phyloP scores from a whole-genome alignment of 2,888 invertebrate species.

The Hydraecia micacea region DNA sequence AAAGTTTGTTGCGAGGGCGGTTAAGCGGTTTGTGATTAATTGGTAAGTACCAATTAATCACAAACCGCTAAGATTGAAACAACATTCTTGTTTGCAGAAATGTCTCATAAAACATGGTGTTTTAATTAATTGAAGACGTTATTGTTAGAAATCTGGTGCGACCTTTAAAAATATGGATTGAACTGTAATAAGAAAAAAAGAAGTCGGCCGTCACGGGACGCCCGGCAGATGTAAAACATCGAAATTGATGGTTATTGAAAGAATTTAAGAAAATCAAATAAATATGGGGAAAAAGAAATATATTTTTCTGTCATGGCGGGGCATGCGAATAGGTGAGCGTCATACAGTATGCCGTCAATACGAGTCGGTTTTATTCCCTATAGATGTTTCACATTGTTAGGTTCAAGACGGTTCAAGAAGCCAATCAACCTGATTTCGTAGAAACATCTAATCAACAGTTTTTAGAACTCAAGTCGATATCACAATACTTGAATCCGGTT shows the following conservation, averaged over 20 bases:
- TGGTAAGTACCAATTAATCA: slow-evolving; percentile 1
- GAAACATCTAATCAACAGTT: not conserved
- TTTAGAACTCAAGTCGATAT: not conserved
- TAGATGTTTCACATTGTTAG: not conserved
- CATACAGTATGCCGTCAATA: too few species aligned
- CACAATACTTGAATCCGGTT: slow-evolving; percentile 1
- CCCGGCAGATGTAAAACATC: too few species aligned
- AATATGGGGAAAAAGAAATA: too few species aligned
- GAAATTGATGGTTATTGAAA: too few species aligned
- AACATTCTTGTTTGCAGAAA: slow-evolving; percentile 1
- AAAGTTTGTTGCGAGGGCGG: slow-evolving; percentile 9
- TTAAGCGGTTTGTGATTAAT: slow-evolving; percentile 37
- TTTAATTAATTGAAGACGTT: not conserved
- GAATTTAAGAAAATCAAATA: too few species aligned
- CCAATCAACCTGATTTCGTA: not conserved
- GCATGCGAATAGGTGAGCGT: too few species aligned
- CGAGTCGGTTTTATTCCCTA: too few species aligned
- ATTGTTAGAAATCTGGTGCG: not conserved
- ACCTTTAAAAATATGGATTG: not conserved
- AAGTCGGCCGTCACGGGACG: not conserved
- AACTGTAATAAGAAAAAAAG: not conserved
- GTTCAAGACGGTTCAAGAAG: not conserved
- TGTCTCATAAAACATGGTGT: not conserved
- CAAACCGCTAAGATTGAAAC: too few species aligned
- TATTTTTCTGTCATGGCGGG: too few species aligned